These are phyloP conservation scores for Epirrita christyi DNA, from an alignment of 2,888 invertebrate species.

Conservation along the genomic window DNA sequence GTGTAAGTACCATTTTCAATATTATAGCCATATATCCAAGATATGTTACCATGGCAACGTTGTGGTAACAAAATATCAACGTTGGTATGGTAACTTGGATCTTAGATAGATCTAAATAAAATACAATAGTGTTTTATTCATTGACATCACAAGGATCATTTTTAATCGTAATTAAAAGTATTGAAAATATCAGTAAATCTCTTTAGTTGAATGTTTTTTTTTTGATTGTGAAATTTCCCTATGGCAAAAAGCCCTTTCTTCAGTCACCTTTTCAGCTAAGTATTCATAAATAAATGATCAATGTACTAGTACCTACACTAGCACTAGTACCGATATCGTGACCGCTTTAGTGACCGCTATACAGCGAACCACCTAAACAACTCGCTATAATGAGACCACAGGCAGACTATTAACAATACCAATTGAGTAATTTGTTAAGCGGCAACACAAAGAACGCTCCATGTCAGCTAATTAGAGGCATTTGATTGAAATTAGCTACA, in stretches of 20 bases:
- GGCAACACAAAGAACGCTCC: constrained; percentile 71
- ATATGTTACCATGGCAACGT: too few species aligned
- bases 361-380: constrained; percentile 51
- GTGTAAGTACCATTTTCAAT: too few species aligned
- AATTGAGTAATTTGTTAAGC: constrained; percentile 81
- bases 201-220: too few species aligned
- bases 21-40: too few species aligned
- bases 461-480: constrained; percentile 80
- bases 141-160: too few species aligned
- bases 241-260: too few species aligned
- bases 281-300: constrained; percentile 13
- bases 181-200: background rate
- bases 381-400: constrained; percentile 57
- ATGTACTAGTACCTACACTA: constrained; percentile 11
- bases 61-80: too few species aligned
- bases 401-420: constrained; percentile 73
- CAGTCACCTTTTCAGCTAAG: background rate
- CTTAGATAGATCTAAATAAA: too few species aligned
- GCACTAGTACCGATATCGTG: constrained; percentile 52
- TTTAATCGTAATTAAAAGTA: too few species aligned
- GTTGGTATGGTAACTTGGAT: too few species aligned
- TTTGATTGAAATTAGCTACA: constrained; percentile 82
- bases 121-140: too few species aligned
- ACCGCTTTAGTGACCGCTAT: constrained; percentile 65
- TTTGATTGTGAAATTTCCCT: too few species aligned